Conservation (phyloP, 2,797 vertebrate genomes). For the Schizopygopsis pylzovi region DNA sequence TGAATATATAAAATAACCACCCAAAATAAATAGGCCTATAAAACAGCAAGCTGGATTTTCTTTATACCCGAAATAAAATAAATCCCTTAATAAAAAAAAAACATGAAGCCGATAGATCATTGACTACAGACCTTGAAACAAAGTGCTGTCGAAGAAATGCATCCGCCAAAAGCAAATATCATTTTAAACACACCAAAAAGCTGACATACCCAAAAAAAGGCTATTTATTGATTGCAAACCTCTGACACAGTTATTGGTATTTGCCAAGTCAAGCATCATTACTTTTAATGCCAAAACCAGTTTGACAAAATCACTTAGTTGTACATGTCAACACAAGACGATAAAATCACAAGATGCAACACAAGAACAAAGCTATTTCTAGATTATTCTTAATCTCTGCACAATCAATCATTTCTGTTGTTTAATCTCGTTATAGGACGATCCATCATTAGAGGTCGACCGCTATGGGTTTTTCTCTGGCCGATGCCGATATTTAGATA, state of each 20-base stretch:
- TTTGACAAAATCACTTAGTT: neutral
- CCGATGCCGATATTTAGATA: too few species aligned
- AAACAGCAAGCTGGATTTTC: neutral
- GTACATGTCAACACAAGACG: neutral
- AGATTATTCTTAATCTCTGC: neutral
- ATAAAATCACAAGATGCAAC: neutral
- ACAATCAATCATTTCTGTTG: neutral
- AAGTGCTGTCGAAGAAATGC: slow-evolving; percentile 5
- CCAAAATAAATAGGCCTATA: neutral
- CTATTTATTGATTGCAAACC: neutral
- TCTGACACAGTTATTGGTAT: neutral
- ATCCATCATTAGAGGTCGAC: neutral
- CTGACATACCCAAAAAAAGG: neutral
- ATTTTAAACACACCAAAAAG: neutral
- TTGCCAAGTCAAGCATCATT: neutral
- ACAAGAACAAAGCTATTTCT: neutral
- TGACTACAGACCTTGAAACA: slow-evolving; percentile 5
- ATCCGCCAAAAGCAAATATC: neutral
- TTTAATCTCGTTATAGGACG: neutral
- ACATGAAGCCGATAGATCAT: slow-evolving; percentile 7
- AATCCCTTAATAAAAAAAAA: neutral
- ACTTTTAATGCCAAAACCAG: neutral
- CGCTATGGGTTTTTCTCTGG: too few species aligned
- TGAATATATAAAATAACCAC: too few species aligned
- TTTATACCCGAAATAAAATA: neutral